A percentile compares a stretch with the other conserved stretches of the same genome.
Conservation (phyloP, 64 coral and sea anemone genomes). For the Cladopsammia gracilis region DNA sequence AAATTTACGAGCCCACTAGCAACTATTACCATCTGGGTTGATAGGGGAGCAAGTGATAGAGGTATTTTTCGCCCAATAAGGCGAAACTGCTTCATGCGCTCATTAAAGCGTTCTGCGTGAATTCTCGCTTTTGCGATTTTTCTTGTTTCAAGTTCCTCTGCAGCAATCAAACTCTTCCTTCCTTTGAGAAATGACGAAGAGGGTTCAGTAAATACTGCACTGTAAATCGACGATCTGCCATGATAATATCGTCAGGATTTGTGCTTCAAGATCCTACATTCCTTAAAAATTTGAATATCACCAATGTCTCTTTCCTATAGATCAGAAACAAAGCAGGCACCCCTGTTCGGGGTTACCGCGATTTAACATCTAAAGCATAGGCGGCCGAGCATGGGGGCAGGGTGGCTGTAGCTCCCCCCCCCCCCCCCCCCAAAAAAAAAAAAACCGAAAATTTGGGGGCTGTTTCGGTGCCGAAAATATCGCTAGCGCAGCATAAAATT, state of each 20-base stretch:
- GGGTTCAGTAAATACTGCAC: conserved; percentile 21
- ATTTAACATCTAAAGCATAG: no score
- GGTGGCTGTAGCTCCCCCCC: no score
- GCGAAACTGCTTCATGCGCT: conserved; percentile 9
- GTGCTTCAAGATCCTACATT: neutral
- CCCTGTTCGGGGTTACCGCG: no score
- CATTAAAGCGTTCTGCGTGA: conserved; percentile 21
- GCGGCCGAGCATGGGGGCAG: no score
- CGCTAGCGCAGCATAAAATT: no score
- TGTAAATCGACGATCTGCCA: neutral
- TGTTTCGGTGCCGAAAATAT: no score
- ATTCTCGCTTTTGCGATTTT: no score
- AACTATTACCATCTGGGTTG: conserved; percentile 48
- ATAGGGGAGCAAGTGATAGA: neutral
- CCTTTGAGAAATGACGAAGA: conserved; percentile 46
- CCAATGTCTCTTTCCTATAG: neutral
- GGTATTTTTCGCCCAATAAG: conserved; percentile 9
- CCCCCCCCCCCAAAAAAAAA: no score
- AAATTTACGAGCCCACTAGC: conserved; percentile 32
- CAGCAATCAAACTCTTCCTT: conserved; percentile 19
- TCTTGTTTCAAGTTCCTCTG: conserved; percentile 41
- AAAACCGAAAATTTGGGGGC: no score
- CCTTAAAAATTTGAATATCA: neutral
- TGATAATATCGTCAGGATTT: neutral
- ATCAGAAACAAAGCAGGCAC: no score